phyloP scores from a whole-genome alignment of 2,797 vertebrate species.

The Parambassis ranga region DNA sequence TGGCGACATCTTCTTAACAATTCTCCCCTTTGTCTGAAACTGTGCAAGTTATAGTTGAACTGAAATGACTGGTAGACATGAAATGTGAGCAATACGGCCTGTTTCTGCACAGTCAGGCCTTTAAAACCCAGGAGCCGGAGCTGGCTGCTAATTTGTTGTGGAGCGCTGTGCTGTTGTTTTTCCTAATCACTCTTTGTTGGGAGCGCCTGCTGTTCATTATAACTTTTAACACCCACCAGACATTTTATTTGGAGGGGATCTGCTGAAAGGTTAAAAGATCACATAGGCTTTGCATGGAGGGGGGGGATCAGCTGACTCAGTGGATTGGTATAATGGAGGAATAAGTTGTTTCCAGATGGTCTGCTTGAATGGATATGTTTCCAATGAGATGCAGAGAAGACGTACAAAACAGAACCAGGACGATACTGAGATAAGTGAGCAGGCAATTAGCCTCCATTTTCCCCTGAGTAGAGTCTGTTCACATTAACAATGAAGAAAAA shows the following conservation, averaged over 20 bases:
- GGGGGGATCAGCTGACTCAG: slow-evolving; percentile 45
- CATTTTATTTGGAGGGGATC: slow-evolving; percentile 29
- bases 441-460: too few species aligned
- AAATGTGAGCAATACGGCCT: slow-evolving; percentile 20
- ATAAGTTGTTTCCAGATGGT: slow-evolving; percentile 61
- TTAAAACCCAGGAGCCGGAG: slow-evolving; percentile 43
- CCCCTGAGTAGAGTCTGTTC: too few species aligned
- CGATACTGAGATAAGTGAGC: too few species aligned
- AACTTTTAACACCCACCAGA: slow-evolving; percentile 29
- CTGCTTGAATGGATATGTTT: not conserved
- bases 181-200: slow-evolving; percentile 38
- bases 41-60: slow-evolving; percentile 13
- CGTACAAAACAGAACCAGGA: too few species aligned
- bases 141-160: slow-evolving; percentile 30
- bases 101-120: slow-evolving; percentile 42
- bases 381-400: not conserved
- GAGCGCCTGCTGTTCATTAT: slow-evolving; percentile 41
- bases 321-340: not conserved
- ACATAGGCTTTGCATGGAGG: not conserved
- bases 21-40: slow-evolving; percentile 30
- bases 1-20: slow-evolving; percentile 24
- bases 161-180: slow-evolving; percentile 37
- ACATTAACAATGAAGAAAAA: too few species aligned
- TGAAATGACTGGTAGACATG: slow-evolving; percentile 22
- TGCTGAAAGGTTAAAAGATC: slow-evolving; percentile 39